These are phyloP conservation scores for Paradisaea rubra DNA, from an alignment of 2,113 vertebrate species.

Conservation along the genomic window DNA sequence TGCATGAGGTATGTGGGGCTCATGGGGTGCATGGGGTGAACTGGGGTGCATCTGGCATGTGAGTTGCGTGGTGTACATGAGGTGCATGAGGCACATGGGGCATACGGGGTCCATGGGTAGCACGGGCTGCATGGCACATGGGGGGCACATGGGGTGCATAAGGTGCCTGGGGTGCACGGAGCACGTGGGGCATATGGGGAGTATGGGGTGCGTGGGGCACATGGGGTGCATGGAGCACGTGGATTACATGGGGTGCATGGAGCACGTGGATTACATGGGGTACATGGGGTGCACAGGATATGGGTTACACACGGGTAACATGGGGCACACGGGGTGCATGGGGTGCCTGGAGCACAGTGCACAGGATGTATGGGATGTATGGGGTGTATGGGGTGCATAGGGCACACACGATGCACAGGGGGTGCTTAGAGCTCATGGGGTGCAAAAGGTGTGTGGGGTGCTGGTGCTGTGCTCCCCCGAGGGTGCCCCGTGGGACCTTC, in stretches of 20 bases:
- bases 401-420: neutral
- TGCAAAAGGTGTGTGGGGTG: no score
- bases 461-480: neutral
- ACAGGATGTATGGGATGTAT: no score
- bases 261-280: neutral
- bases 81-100: neutral
- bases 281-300: neutral
- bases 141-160: neutral
- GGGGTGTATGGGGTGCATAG: fast-evolving
- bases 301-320: neutral
- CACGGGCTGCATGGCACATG: neutral
- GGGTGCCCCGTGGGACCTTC: neutral
- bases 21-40: neutral
- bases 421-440: fast-evolving
- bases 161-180: neutral
- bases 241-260: neutral
- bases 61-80: neutral
- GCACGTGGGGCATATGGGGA: neutral
- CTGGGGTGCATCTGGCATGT: no score
- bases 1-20: neutral
- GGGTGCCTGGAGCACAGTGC: fast-evolving
- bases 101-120: neutral
- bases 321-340: no score
- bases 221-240: neutral
- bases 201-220: neutral